phyloP scores from a whole-genome alignment of 2,797 vertebrate species.

The Pseudochaenichthys georgianus region DNA sequence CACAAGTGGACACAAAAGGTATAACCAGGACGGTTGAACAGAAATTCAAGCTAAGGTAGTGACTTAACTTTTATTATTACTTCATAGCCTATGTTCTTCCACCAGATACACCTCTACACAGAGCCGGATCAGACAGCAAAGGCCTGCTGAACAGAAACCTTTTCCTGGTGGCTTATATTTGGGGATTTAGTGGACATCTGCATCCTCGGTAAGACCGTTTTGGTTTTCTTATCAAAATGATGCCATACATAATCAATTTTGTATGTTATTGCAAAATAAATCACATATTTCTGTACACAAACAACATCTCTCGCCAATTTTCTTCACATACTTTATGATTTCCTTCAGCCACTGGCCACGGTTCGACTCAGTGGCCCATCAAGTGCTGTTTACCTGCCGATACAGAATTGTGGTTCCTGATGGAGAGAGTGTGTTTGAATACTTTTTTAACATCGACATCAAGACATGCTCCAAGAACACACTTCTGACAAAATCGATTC shows the following conservation, averaged over 20 bases:
- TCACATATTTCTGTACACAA: neutral
- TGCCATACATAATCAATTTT: neutral
- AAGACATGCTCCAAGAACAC: conserved; percentile 59
- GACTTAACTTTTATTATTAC: conserved; percentile 2
- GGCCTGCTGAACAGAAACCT: conserved; percentile 77
- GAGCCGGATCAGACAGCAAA: conserved; percentile 21
- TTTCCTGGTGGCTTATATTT: conserved; percentile 88
- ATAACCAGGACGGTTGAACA: neutral
- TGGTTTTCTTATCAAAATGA: neutral
- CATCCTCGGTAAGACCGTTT: conserved; percentile 81
- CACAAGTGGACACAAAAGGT: conserved; percentile 50
- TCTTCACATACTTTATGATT: conserved; percentile 24
- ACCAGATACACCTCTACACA: conserved; percentile 37
- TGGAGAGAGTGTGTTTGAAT: conserved; percentile 85
- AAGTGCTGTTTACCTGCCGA: conserved; percentile 74
- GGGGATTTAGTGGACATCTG: conserved; percentile 90
- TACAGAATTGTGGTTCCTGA: conserved; percentile 80
- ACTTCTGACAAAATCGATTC: conserved; percentile 51
- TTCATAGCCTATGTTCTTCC: neutral
- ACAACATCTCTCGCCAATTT: neutral
- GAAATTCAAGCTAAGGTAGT: neutral
- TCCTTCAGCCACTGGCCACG: conserved; percentile 82
- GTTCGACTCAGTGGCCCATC: conserved; percentile 84
- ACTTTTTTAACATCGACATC: conserved; percentile 76
- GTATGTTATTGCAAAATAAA: neutral